Evolutionary conservation across 2,113 vertebrate species (phyloP), one percentile per base, ranked within the genome.

Genomic region (Rallus limicola): DNA sequence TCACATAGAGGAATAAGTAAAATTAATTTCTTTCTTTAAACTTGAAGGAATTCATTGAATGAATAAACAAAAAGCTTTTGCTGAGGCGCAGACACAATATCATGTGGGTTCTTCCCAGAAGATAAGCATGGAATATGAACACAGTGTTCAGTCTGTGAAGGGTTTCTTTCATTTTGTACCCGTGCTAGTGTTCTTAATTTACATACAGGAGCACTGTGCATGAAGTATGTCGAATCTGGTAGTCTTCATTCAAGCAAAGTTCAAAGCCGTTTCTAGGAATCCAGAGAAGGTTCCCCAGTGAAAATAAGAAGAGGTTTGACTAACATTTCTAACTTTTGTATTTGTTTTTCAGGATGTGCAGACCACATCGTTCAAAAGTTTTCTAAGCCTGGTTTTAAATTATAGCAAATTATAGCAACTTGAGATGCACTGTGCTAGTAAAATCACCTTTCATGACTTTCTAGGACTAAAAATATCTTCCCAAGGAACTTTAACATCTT

Each of bases 11-110:
- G 95, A 97, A 97, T 96, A 96, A 96, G 95, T 95, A 84, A 97
- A 97, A 98, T 98, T 98, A 98, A 98, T 98, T 97, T 97, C 72
- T 97, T 97, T 96, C 94, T 96, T 77, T 93, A 92, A 92, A 93
- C 50, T 75, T 50, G 3, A 74, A 96, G 88, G 85, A 78, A 97
- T 97, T 94, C 21, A 94, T 97, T 97, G 97, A 91, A 88, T 19
- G 18, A 75, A 93, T 88, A 97, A 97, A 98, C 95, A 97, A 97
- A 98, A 94, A 94, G 92, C 77, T 77, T 87, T 89, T 34, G 4
- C 64, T 40, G n/a, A 86, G 48, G 46, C 71, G 75, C 65, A 90
- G 42, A 58, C 65, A 83, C 28, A 82, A 16, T 71, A 71, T 56
- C 55, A 15, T 64, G 50, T 29, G 68, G n/a, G 25, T 82, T 84